Conservation (phyloP, 1,140 invertebrate genomes). For the Drosophila nebulosa region DNA sequence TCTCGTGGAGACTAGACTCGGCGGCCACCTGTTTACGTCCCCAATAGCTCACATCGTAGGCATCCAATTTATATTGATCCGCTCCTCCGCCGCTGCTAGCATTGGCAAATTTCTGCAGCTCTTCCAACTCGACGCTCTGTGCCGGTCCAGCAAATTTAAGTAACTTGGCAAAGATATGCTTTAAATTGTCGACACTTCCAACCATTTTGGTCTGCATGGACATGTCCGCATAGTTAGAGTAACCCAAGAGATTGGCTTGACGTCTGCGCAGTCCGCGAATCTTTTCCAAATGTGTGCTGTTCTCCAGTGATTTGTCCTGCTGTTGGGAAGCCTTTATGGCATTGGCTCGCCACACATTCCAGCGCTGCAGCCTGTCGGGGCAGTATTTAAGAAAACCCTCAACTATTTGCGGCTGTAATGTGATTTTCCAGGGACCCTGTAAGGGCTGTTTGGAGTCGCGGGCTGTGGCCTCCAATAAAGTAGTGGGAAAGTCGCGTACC, state of each 20-base stretch:
- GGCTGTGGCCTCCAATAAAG: slow-evolving; percentile 86
- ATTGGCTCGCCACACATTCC: slow-evolving; percentile 91
- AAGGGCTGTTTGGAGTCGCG: slow-evolving; percentile 83
- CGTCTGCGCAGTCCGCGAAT: slow-evolving; percentile 86
- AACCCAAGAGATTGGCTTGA: slow-evolving; percentile 90
- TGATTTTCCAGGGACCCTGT: slow-evolving; percentile 91
- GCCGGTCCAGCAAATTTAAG: slow-evolving; percentile 85
- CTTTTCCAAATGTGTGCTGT: slow-evolving; percentile 89
- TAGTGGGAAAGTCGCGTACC: slow-evolving; percentile 88
- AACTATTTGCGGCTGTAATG: slow-evolving; percentile 87
- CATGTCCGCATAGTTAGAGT: slow-evolving; percentile 89
- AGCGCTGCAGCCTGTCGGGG: slow-evolving; percentile 87
- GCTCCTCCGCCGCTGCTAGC: slow-evolving; percentile 85
- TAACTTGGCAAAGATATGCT: slow-evolving; percentile 87
- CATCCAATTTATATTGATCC: slow-evolving; percentile 84
- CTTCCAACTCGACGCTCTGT: slow-evolving; percentile 88
- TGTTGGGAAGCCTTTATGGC: slow-evolving; percentile 86
- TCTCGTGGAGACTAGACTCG: slow-evolving; percentile 87
- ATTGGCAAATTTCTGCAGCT: slow-evolving; percentile 88
- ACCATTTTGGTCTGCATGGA: slow-evolving; percentile 98
- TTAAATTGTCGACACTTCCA: slow-evolving; percentile 89
- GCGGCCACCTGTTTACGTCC: slow-evolving; percentile 86
- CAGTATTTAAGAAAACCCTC: slow-evolving; percentile 91
- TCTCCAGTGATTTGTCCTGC: slow-evolving; percentile 85
- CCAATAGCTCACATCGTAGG: slow-evolving; percentile 95